Base-by-base conservation (phyloP, 2,113 vertebrate genomes). In the Lycocorax pyrrhopterus region DNA sequence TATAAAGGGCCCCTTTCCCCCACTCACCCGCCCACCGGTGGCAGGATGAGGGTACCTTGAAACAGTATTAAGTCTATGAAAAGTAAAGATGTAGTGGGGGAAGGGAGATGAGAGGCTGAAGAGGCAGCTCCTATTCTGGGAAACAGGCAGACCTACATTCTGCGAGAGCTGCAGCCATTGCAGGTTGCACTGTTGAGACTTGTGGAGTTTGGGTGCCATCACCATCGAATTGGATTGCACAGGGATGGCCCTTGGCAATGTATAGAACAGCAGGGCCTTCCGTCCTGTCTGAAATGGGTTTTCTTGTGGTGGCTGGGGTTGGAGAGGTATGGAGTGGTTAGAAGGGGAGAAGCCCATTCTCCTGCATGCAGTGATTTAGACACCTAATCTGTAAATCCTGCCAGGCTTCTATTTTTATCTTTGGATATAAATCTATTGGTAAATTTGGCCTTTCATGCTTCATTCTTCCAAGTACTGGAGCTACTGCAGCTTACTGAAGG, bases 1-100 rank as follows among this genome's bases (percentile, higher is more conserved):
- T 98, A 97, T 96, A 66, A 96, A 97, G 95, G 97, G 97, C 96
- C 77, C 97, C 95, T 92, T 97, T 97, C 95, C 90, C 96, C 86
- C 89, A 87, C 91, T 95, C 96, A 75, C 94, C 96, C 96, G 27
- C 96, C 94, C 82, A 96, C 96, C n/a, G 3, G 95, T 96, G 96
- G 84, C 29, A 87, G 92, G 75, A 87, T 92, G 67, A 96, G 96
- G 94, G 89, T 97, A 68, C 78, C 91, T 91, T 91, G 91, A 91
- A 93, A 94, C 82, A 83, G 89, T 93, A 63, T 81, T 79, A 87
- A 94, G 64, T 90, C 79, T 95, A 66, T 89, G 92, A 96, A 96
- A 96, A 97, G 95, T 92, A 95, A 96, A 92, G 94, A 77, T 84
- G 62, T 71, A 63, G 74, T 96, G 93, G 94, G 90, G 96, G 87